Conservation (phyloP, 1,140 invertebrate species). For the Drosophila pruinosa region DNA sequence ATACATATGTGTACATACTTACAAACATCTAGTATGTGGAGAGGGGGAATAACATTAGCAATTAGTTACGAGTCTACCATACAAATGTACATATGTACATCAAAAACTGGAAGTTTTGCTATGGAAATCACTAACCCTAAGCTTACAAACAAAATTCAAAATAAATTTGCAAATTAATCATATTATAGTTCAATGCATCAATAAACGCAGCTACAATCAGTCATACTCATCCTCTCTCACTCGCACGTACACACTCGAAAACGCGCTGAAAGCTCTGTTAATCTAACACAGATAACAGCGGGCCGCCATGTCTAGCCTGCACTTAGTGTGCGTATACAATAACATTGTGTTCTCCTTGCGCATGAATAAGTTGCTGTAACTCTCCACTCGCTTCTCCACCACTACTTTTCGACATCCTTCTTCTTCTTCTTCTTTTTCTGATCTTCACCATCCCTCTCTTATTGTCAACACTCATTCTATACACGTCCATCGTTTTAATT, state of each 20-base stretch:
- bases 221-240: neutral
- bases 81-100: neutral
- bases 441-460: neutral
- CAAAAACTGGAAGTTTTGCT: conserved; percentile 23
- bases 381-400: neutral
- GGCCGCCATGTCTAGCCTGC: neutral
- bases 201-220: neutral
- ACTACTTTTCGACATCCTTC: neutral
- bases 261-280: neutral
- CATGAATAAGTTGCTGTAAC: neutral
- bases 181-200: neutral
- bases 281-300: neutral
- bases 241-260: neutral
- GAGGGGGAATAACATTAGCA: conserved; percentile 63
- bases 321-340: neutral
- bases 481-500: conserved; percentile 52
- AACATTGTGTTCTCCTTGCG: neutral
- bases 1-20: conserved; percentile 16
- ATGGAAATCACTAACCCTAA: neutral
- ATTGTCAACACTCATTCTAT: neutral
- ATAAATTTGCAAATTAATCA: neutral
- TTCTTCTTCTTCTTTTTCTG: neutral
- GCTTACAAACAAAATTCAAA: neutral
- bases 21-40: conserved; percentile 15
- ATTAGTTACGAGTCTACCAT: conserved; percentile 40